These are phyloP conservation scores for Sinocyclocheilus maitianheensis DNA, from an alignment of 2,113 vertebrate species.

Conservation along the genomic window DNA sequence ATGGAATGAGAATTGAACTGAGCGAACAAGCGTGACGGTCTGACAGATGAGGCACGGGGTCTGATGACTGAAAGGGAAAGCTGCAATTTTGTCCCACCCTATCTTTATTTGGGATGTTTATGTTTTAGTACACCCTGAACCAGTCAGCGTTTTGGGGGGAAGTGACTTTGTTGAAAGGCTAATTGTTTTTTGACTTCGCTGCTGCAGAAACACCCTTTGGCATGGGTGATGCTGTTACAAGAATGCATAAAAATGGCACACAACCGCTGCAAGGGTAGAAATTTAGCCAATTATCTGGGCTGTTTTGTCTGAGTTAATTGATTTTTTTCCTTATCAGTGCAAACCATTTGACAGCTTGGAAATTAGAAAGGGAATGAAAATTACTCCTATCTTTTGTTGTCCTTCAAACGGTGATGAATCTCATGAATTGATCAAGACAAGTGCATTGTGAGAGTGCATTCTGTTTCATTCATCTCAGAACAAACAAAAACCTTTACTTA, in stretches of 20 bases:
- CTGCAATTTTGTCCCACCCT: constrained; percentile 41
- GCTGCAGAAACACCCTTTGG: constrained; percentile 55
- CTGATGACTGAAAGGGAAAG: constrained; percentile 51
- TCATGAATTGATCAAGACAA: constrained; percentile 23
- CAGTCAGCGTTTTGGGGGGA: constrained; percentile 54
- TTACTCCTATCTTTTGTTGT: constrained; percentile 41
- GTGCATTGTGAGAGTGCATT: constrained; percentile 14
- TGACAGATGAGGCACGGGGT: constrained; percentile 70
- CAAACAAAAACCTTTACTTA: constrained; percentile 41
- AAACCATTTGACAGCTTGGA: constrained; percentile 43
- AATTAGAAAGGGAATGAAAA: constrained; percentile 33
- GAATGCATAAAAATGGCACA: constrained; percentile 44
- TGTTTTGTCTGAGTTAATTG: constrained; percentile 48
- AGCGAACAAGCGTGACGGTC: constrained; percentile 75
- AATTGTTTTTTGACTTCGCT: constrained; percentile 60
- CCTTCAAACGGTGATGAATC: constrained; percentile 31
- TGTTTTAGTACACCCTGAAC: constrained; percentile 40
- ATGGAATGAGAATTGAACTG: constrained; percentile 65
- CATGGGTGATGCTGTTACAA: constrained; percentile 14
- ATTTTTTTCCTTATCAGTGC: constrained; percentile 51
- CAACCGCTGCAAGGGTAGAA: constrained; percentile 25
- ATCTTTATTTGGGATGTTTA: constrained; percentile 48
- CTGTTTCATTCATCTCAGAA: constrained; percentile 9
- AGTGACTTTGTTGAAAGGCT: constrained; percentile 60
- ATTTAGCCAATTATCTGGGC: constrained; percentile 27